Evolutionary conservation across 2,797 vertebrate genomes (phyloP), one percentile per base, ranked within the genome.

Genomic region (Rhinogobio ventralis): DNA sequence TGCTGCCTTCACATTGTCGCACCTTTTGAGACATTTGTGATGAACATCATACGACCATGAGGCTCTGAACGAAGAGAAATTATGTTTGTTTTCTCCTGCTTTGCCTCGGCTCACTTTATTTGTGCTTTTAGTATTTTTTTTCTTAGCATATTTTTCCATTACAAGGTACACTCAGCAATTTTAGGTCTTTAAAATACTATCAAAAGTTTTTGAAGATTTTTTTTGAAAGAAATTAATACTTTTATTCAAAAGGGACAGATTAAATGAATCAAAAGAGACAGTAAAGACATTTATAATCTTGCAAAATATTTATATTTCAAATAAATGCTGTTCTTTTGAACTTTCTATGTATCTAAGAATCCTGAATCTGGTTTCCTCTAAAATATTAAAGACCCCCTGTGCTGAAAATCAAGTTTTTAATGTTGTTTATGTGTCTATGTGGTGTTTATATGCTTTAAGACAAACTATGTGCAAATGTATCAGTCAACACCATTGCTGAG

Each of bases 1-100:
- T 15, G 10, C 51, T 45, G 8, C 33, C 15, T 75, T 39, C 2
- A 1, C 7, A 36, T n/a, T 68, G 45, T 46, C 6, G 11, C 57
- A 62, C 25, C 55, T 46, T 79, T 79, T 64, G 25, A 79, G n/a
- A 46, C 57, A 23, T 39, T 76, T n/a, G 49, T 55, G 49, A 55
- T 53, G n/a, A 60, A 77, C 36, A 42, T 60, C 23, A 77, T 42
- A 42, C 6, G 7, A 60, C 23, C 53, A 39, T 6, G 23, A 19
- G 36, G 14, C 33, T 76, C 13, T 60, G 30, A 36, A 39, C 7
- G n/a, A 60, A 42, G 7, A 60, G 33, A 77, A 25, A 14, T 39
- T 2, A 15, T 55, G 33, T 60, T 60, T 71, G 23, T 15, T 25
- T 76, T 60, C 23, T 39, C 15, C 14, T 25, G 33, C 53, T 57